Evolutionary conservation across 1,140 invertebrate species (phyloP).

Genomic region (Psix sp.): DNA sequence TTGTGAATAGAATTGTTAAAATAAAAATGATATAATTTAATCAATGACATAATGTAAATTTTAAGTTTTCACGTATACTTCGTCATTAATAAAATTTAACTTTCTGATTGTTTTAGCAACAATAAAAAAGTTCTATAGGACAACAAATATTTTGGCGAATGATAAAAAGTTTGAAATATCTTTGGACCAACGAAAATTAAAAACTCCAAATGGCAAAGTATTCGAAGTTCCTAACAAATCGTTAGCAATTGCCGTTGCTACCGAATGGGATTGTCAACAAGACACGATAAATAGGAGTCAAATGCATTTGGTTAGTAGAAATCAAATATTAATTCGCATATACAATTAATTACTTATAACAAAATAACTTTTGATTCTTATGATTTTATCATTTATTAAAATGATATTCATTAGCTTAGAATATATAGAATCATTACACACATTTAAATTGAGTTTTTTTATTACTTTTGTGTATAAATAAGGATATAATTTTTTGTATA

Average conservation of each 20-base stretch:
- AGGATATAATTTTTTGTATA: too few relatives aligned
- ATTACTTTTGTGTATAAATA: too few relatives aligned
- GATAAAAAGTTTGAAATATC: constrained; percentile 84
- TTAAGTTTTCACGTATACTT: neutral
- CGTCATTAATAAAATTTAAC: too few relatives aligned
- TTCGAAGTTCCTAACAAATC: constrained; percentile 89
- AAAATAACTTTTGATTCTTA: too few relatives aligned
- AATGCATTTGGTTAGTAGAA: constrained; percentile 89
- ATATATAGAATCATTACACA: too few relatives aligned
- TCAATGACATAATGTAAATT: neutral
- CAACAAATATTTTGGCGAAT: constrained; percentile 81
- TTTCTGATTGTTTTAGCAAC: constrained; percentile 70
- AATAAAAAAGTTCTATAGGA: constrained; percentile 84
- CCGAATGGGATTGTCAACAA: constrained; percentile 94
- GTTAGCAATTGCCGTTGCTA: constrained; percentile 92
- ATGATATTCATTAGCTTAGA: too few relatives aligned
- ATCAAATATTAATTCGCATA: neutral
- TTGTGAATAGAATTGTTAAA: too few relatives aligned
- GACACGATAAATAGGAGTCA: constrained; percentile 85
- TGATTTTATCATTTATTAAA: too few relatives aligned
- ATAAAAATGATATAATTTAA: too few relatives aligned
- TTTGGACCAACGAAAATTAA: constrained; percentile 89
- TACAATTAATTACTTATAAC: too few relatives aligned
- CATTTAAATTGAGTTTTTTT: too few relatives aligned
- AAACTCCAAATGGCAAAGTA: constrained; percentile 89